phyloP scores from a whole-genome alignment of 2,113 vertebrate genomes.

The Naja naja region DNA sequence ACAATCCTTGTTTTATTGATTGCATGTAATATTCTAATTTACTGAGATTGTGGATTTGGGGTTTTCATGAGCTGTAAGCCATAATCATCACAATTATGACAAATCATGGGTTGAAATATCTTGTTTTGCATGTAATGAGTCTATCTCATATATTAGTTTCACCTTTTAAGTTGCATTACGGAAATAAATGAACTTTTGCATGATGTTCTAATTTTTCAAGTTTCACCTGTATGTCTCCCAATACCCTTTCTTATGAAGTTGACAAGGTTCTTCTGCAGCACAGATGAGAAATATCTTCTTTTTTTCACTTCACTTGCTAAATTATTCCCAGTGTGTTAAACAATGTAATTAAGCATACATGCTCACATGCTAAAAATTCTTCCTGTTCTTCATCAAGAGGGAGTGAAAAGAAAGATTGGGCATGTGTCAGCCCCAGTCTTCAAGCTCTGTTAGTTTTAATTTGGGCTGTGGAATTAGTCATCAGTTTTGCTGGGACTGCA shows the following conservation, averaged over 20 bases:
- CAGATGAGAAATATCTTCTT: conserved; percentile 64
- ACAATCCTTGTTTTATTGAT: too few species aligned
- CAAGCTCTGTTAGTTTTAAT: conserved; percentile 83
- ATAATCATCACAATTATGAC: too few species aligned
- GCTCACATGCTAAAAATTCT: conserved; percentile 48
- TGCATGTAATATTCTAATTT: too few species aligned
- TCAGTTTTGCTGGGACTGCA: conserved; percentile 74
- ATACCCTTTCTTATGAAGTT: background rate
- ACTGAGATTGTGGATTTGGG: too few species aligned
- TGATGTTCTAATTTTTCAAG: too few species aligned
- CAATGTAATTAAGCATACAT: conserved; percentile 74
- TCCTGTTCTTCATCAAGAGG: conserved; percentile 64
- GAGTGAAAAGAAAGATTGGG: conserved; percentile 47
- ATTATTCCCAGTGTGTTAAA: conserved; percentile 73
- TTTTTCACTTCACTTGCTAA: conserved; percentile 67
- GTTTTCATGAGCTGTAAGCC: too few species aligned
- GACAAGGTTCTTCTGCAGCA: conserved; percentile 48
- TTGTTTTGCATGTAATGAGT: too few species aligned
- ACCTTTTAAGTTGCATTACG: too few species aligned
- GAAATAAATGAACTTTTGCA: too few species aligned
- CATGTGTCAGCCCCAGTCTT: conserved; percentile 68
- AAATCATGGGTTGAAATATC: too few species aligned
- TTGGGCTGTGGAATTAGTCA: conserved; percentile 78
- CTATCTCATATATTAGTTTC: too few species aligned
- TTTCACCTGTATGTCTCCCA: background rate